A percentile compares a stretch with the other conserved stretches of the same genome.
Conservation (phyloP, 2,113 vertebrate genomes). For the Numenius arquata region DNA sequence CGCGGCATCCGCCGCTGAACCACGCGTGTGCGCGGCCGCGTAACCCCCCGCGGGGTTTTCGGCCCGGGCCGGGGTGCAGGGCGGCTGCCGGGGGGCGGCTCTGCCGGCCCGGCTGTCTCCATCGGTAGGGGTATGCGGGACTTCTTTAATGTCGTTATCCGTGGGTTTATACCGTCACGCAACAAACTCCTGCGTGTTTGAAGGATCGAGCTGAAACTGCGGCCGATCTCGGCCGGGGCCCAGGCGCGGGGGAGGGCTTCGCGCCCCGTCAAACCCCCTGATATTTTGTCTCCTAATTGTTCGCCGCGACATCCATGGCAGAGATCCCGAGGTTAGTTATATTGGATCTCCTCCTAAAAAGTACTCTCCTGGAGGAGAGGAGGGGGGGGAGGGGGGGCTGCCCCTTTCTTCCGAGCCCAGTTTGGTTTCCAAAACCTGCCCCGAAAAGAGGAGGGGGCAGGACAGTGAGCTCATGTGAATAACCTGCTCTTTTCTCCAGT, state of each 20-base stretch:
- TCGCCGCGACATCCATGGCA: neutral
- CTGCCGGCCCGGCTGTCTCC: neutral
- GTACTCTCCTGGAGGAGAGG: neutral
- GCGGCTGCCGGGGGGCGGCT: neutral
- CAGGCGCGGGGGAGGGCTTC: neutral
- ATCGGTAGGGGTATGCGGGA: accelerated
- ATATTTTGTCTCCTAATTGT: slow-evolving; percentile 27
- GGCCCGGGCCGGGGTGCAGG: neutral
- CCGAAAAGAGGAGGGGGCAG: neutral
- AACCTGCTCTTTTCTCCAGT: neutral
- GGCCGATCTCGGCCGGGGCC: neutral
- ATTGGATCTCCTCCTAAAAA: neutral
- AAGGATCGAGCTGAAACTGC: neutral
- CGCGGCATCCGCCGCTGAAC: neutral
- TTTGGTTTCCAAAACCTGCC: neutral
- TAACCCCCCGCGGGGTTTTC: neutral
- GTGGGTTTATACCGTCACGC: neutral
- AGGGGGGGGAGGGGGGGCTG: no score
- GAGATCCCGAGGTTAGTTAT: neutral
- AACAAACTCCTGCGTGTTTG: neutral
- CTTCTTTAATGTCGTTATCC: neutral
- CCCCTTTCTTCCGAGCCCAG: neutral
- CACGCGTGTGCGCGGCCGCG: neutral
- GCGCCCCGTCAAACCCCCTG: neutral
- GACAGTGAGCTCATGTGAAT: neutral